These are phyloP conservation scores for Ethmia dodecea DNA, from an alignment of 2,888 invertebrate genomes.

Conservation along the genomic window DNA sequence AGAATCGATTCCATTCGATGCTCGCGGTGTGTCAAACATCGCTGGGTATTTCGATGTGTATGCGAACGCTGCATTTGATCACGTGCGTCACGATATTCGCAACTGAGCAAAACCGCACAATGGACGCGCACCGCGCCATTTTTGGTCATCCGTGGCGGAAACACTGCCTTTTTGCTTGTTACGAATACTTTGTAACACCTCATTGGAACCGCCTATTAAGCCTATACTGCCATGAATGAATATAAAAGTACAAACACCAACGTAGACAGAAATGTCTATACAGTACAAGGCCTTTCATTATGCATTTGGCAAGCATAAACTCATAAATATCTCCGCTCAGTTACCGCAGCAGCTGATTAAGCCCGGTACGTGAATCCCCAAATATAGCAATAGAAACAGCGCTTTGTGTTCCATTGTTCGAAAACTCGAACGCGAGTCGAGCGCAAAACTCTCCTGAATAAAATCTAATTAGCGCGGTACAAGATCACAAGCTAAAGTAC, in stretches of 20 bases:
- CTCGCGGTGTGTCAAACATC: constrained; percentile 16
- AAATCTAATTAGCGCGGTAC: constrained; percentile 48
- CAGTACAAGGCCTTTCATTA: too few relatives aligned
- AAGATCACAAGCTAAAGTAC: constrained; percentile 69
- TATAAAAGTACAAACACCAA: too few relatives aligned
- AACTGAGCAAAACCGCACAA: constrained; percentile 45
- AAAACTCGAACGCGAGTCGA: constrained; percentile 17
- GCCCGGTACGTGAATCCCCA: constrained; percentile 23
- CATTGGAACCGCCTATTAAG: constrained; percentile 32
- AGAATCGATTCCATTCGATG: constrained; percentile 13
- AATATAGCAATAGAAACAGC: constrained; percentile 20
- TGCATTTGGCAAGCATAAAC: too few relatives aligned
- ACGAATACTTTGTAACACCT: constrained; percentile 58
- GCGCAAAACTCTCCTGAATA: constrained; percentile 8
- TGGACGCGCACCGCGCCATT: constrained; percentile 45
- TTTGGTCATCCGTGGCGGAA: constrained; percentile 51
- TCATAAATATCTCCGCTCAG: too few relatives aligned
- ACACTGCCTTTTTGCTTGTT: constrained; percentile 46
- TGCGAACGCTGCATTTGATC: constrained; percentile 43
- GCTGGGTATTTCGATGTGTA: constrained; percentile 23
- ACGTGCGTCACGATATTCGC: constrained; percentile 42
- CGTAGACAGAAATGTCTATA: too few relatives aligned
- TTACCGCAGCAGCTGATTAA: too few relatives aligned
- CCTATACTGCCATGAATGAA: too few relatives aligned
- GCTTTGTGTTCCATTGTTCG: constrained; percentile 21